Evolutionary conservation across 2,888 invertebrate species (phyloP).

Genomic region (Lapara coniferarum): DNA sequence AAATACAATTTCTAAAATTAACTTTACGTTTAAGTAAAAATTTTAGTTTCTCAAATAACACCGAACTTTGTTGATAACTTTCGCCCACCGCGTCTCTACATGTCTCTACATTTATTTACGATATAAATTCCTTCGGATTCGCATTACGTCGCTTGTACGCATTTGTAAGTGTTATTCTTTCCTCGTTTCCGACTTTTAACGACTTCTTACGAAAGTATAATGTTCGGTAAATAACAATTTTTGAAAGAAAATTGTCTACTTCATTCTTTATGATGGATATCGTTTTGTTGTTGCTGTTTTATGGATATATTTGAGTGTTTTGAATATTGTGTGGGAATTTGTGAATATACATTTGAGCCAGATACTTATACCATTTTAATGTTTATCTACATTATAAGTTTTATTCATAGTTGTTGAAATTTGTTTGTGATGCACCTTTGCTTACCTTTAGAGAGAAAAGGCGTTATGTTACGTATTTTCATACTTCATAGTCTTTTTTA

Average conservation of each 20-base stretch:
- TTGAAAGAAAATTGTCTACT: slow-evolving; percentile 10
- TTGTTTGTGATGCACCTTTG: no score
- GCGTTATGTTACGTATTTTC: no score
- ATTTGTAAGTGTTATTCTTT: neutral
- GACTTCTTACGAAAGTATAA: slow-evolving; percentile 18
- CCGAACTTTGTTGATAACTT: neutral
- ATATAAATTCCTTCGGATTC: neutral
- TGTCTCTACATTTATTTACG: slow-evolving; percentile 9
- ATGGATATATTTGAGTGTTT: no score
- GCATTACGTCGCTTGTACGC: slow-evolving; percentile 7
- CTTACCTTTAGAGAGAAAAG: no score
- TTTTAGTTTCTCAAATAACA: neutral
- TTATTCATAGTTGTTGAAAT: no score
- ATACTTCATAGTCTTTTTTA: no score
- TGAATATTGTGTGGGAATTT: no score
- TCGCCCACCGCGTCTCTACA: neutral
- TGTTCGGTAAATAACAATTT: slow-evolving; percentile 16
- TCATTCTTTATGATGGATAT: slow-evolving; percentile 9
- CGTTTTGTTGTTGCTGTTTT: neutral
- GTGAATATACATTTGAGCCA: no score
- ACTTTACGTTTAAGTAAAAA: neutral
- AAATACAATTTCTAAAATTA: no score
- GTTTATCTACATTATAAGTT: no score
- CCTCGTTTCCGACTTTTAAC: slow-evolving; percentile 21
- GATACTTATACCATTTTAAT: no score